Percentiles rank a stretch among this genome's conserved stretches.
Evolutionary conservation across 2,888 invertebrate genomes (phyloP).

Genomic region (Stenchaetothrips biformis): DNA sequence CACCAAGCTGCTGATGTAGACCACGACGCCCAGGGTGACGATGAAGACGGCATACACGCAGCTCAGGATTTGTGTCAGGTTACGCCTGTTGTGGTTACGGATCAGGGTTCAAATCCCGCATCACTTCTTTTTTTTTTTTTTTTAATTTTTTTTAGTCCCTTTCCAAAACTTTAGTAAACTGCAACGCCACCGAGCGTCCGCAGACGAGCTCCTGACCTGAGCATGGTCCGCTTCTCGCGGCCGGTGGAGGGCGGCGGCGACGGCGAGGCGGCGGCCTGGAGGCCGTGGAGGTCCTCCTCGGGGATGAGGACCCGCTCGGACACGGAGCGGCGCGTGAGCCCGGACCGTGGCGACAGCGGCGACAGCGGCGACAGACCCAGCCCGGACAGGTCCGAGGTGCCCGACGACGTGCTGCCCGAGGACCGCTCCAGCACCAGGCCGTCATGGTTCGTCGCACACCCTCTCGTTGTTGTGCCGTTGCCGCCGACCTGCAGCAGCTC

Average conservation of each 20-base stretch:
- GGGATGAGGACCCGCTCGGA: conserved; percentile 15
- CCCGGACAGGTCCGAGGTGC: conserved; percentile 1
- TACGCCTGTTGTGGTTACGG: conserved; percentile 48
- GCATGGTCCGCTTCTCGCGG: conserved; percentile 7
- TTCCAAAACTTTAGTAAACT: too few species aligned
- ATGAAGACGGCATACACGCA: conserved; percentile 64
- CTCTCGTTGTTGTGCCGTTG: neutral
- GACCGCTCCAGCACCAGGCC: neutral
- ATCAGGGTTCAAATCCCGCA: too few species aligned
- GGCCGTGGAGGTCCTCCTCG: neutral
- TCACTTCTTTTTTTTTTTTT: too few species aligned
- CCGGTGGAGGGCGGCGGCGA: neutral
- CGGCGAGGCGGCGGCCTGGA: neutral
- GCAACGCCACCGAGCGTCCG: neutral
- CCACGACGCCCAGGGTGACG: conserved; percentile 60
- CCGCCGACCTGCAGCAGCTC: neutral
- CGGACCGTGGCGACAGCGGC: conserved; percentile 7
- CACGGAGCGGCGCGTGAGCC: conserved; percentile 1
- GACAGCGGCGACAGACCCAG: too few species aligned
- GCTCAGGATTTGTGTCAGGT: conserved; percentile 58
- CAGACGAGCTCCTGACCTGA: neutral
- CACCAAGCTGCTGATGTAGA: conserved; percentile 59
- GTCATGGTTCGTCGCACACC: neutral
- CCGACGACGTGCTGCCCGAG: conserved; percentile 18
- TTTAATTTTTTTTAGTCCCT: too few species aligned